A percentile compares a stretch with the other conserved stretches of the same genome.
Evolutionary conservation across 2,797 vertebrate genomes (phyloP).

Genomic region (Parotocinclus haroldoi): DNA sequence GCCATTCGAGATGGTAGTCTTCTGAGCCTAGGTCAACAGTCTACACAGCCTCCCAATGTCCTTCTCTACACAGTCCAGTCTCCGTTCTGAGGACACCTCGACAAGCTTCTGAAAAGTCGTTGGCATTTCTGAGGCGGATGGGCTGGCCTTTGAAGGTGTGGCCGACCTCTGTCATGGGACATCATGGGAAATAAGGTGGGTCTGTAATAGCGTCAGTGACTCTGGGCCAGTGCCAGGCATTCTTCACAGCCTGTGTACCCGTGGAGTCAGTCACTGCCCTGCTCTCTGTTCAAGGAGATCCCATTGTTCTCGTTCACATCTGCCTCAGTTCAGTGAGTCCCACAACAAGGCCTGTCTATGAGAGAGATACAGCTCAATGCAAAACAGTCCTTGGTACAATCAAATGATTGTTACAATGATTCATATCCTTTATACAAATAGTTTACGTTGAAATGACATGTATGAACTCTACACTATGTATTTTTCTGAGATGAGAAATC

Average conservation of each 20-base stretch:
- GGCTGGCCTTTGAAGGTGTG: constrained; percentile 94
- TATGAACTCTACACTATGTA: not conserved
- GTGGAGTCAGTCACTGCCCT: constrained; percentile 93
- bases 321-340: constrained; percentile 73
- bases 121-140: constrained; percentile 74
- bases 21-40: constrained; percentile 53
- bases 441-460: constrained; percentile 52
- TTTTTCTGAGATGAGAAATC: not conserved
- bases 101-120: constrained; percentile 79
- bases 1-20: constrained; percentile 72
- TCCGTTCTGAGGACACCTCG: constrained; percentile 64
- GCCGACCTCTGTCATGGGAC: constrained; percentile 74
- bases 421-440: constrained; percentile 57
- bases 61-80: constrained; percentile 75
- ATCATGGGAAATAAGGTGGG: constrained; percentile 88
- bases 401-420: constrained; percentile 61
- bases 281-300: constrained; percentile 73
- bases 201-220: constrained; percentile 74
- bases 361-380: constrained; percentile 80
- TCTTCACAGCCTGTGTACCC: constrained; percentile 82
- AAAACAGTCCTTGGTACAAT: constrained; percentile 74
- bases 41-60: constrained; percentile 57
- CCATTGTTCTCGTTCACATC: constrained; percentile 91
- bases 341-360: constrained; percentile 89
- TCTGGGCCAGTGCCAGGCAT: constrained; percentile 85